Conservation (phyloP, 53 echinoderm and acorn worm genomes). For the Hippasteria phrygiana region DNA sequence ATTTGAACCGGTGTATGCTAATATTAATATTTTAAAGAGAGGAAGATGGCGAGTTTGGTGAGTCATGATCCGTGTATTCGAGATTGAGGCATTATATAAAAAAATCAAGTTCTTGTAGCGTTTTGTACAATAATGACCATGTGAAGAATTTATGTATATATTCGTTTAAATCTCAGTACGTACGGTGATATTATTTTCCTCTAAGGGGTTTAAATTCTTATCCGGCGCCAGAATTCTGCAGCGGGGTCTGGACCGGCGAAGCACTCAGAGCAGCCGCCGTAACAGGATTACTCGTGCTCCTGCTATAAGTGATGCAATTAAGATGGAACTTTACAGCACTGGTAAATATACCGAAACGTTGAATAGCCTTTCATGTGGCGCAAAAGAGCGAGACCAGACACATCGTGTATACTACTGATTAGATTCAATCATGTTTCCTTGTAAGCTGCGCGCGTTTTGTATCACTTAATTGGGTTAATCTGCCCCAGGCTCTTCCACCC, state of each 20-base stretch:
- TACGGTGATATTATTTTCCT: not conserved
- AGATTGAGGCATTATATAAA: no score
- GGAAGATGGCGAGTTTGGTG: no score
- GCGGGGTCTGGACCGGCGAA: not conserved
- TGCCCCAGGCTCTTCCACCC: constrained; percentile 2
- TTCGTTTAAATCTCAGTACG: not conserved
- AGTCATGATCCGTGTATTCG: no score
- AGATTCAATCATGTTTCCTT: constrained; percentile 37
- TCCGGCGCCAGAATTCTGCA: constrained; percentile 27
- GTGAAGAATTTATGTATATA: no score
- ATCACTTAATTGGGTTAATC: constrained; percentile 54
- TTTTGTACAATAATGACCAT: no score
- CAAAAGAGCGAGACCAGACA: not conserved
- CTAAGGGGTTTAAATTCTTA: not conserved
- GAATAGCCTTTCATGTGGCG: constrained; percentile 4
- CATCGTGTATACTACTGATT: constrained; percentile 23
- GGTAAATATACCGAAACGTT: not conserved
- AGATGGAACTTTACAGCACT: not conserved
- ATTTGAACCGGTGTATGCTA: no score
- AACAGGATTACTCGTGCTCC: constrained; percentile 20
- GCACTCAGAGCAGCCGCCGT: not conserved
- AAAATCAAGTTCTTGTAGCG: no score
- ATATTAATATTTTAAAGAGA: no score
- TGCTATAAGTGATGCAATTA: not conserved
- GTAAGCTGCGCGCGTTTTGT: constrained; percentile 12